Evolutionary conservation across 2,888 invertebrate genomes (phyloP).

Genomic region (Bruchidius siliquastri): DNA sequence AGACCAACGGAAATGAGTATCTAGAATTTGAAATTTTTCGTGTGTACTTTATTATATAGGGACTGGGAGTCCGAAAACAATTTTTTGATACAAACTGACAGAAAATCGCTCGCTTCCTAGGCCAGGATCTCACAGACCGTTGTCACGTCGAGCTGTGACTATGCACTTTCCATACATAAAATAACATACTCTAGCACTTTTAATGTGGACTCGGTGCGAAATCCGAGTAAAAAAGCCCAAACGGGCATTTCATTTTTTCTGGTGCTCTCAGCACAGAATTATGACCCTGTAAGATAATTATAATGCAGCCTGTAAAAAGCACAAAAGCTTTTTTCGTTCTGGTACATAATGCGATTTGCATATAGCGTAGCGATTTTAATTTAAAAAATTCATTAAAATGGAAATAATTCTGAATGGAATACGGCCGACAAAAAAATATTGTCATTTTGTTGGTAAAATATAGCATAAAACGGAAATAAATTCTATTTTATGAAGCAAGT

Average conservation of each 20-base stretch:
- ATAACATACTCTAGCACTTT: neutral
- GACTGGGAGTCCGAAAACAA: too few relatives aligned
- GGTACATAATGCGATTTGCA: constrained; percentile 21
- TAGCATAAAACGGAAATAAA: constrained; percentile 34
- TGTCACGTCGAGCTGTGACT: neutral
- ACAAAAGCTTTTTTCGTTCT: constrained; percentile 1
- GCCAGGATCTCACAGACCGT: too few relatives aligned
- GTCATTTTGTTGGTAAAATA: constrained; percentile 31
- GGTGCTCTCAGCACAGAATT: neutral
- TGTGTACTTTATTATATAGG: too few relatives aligned
- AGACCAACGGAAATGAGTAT: too few relatives aligned
- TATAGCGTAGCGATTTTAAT: constrained; percentile 24
- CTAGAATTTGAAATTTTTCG: too few relatives aligned
- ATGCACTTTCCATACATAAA: neutral
- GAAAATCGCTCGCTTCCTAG: too few relatives aligned
- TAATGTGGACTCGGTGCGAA: neutral
- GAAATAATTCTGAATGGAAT: constrained; percentile 29
- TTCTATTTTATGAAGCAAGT: constrained; percentile 41
- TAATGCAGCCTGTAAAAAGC: neutral
- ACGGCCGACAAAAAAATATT: constrained; percentile 22
- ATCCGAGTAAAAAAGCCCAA: neutral
- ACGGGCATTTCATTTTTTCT: neutral
- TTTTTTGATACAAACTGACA: too few relatives aligned
- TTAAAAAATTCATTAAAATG: constrained; percentile 20
- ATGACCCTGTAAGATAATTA: neutral